Evolutionary conservation across 2,888 invertebrate species (phyloP).

Genomic region (Oscheius onirici): DNA sequence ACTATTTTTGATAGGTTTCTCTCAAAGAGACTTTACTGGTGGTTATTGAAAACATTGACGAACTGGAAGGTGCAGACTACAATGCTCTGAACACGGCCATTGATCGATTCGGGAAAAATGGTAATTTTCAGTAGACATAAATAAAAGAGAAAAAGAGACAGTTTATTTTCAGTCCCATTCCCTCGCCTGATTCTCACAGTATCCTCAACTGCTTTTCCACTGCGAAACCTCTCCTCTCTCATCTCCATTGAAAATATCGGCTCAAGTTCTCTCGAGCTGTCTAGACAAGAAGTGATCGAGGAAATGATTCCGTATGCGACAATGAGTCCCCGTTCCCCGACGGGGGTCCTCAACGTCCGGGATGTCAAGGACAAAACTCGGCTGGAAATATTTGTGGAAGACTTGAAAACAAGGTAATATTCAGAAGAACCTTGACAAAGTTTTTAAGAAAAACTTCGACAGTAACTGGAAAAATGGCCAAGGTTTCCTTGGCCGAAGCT

Average conservation of each 20-base stretch:
- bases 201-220: conserved; percentile 1
- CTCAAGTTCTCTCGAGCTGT: neutral
- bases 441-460: conserved; percentile 35
- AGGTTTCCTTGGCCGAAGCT: conserved; percentile 45
- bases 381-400: neutral
- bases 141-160: neutral
- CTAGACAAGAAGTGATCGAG: neutral
- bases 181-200: conserved; percentile 49
- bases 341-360: neutral
- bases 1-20: conserved; percentile 32
- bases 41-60: conserved; percentile 61
- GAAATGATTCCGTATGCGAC: conserved; percentile 18
- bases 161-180: conserved; percentile 38
- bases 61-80: conserved; percentile 36
- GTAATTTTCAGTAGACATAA: neutral
- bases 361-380: neutral
- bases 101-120: neutral
- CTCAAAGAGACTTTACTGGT: conserved; percentile 46
- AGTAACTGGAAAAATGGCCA: conserved; percentile 58
- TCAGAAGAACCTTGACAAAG: neutral
- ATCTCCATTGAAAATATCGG: neutral
- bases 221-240: neutral
- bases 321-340: neutral
- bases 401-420: neutral
- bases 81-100: conserved; percentile 36